These are phyloP conservation scores for Osmerus mordax DNA, from an alignment of 2,113 vertebrate genomes.

Conservation along the genomic window DNA sequence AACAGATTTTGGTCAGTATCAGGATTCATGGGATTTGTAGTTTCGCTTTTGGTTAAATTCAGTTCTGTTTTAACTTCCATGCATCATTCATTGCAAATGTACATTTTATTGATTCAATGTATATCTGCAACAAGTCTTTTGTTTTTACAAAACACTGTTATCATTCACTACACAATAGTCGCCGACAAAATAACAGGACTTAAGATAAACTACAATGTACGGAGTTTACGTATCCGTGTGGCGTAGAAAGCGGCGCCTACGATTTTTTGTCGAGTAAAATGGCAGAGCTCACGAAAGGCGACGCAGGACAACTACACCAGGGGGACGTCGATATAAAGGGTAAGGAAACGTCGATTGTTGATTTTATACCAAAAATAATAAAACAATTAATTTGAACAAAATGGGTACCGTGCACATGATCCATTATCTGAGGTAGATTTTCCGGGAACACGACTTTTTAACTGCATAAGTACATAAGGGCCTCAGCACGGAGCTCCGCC, in stretches of 20 bases:
- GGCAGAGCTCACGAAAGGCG: conserved; percentile 69
- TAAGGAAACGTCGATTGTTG: conserved; percentile 32
- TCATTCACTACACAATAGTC: neutral
- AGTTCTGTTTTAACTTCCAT: too few species aligned
- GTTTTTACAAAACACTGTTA: neutral
- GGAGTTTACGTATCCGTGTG: conserved; percentile 30
- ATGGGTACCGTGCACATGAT: fast-evolving
- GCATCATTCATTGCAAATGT: neutral
- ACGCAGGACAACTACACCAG: conserved; percentile 66
- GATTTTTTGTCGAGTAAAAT: conserved; percentile 52
- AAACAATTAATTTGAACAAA: neutral
- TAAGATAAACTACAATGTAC: conserved; percentile 14
- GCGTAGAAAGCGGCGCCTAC: conserved; percentile 29
- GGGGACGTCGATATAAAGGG: conserved; percentile 71
- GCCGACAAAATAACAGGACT: neutral
- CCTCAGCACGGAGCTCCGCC: conserved; percentile 77
- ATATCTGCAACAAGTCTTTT: neutral
- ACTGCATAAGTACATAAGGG: conserved; percentile 59
- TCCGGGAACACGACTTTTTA: conserved; percentile 45
- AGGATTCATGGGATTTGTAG: conserved; percentile 27
- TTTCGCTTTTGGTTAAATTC: neutral
- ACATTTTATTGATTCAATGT: neutral
- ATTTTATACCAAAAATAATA: neutral
- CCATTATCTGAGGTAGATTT: neutral
- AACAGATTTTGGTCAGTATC: neutral